Percentiles rank a stretch among this genome's conserved stretches.
Evolutionary conservation across 2,797 vertebrate species (phyloP).

Genomic region (Heteromormyrus szaboi): DNA sequence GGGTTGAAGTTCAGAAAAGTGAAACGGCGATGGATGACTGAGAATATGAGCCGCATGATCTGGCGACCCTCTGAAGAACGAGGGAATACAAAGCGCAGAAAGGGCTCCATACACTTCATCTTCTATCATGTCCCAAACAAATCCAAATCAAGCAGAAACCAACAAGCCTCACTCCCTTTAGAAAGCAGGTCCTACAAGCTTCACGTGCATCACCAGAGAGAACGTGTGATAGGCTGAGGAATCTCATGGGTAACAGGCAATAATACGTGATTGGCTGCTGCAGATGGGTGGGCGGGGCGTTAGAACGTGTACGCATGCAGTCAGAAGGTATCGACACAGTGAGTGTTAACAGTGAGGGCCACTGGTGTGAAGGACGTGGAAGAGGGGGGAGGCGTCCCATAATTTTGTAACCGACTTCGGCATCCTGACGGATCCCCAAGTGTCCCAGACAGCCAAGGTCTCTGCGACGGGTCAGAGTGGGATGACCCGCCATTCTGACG

Average conservation of each 20-base stretch:
- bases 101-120: not conserved
- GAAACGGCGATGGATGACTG: not conserved
- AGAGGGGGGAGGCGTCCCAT: conserved; percentile 5
- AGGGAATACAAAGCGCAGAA: not conserved
- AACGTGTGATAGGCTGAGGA: not conserved
- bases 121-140: not conserved
- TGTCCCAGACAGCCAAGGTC: not conserved
- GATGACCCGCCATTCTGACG: not conserved
- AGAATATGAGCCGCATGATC: not conserved
- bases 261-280: not conserved
- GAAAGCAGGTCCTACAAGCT: not conserved
- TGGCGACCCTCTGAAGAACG: not conserved
- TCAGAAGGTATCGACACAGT: not conserved
- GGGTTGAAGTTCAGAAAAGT: not conserved
- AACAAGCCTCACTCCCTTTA: not conserved
- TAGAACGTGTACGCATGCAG: conserved; percentile 3
- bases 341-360: not conserved
- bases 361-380: not conserved
- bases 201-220: not conserved
- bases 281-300: not conserved
- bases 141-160: not conserved
- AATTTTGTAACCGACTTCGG: conserved; percentile 13
- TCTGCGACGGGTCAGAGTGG: not conserved
- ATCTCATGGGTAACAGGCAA: not conserved
- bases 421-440: not conserved